A percentile compares a stretch with the other conserved stretches of the same genome.
These are phyloP conservation scores for Megalops atlanticus DNA, from an alignment of 2,113 vertebrate genomes.

Conservation along the genomic window DNA sequence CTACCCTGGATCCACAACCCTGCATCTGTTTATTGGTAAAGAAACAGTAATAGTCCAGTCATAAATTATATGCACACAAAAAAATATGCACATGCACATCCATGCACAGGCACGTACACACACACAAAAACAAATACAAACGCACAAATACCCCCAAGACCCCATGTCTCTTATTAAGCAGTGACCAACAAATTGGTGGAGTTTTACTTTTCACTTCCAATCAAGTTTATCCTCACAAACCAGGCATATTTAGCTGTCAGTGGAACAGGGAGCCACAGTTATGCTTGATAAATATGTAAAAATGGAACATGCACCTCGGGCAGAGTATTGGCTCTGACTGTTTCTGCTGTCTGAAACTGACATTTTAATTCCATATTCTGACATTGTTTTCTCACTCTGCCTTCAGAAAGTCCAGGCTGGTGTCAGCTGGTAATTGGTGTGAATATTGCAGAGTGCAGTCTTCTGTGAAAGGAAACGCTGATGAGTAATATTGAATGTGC, in stretches of 20 bases:
- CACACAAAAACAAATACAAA: not conserved
- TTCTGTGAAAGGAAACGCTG: not conserved
- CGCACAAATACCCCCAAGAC: not conserved
- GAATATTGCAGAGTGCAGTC: not conserved
- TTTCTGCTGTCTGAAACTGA: conserved; percentile 39
- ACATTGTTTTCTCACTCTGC: conserved; percentile 15
- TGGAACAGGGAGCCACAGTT: not conserved
- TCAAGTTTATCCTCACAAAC: conserved; percentile 5
- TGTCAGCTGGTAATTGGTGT: not conserved
- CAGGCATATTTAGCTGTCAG: conserved; percentile 44
- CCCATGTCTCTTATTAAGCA: not conserved
- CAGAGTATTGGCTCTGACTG: conserved; percentile 26
- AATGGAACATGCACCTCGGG: not conserved
- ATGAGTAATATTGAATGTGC: not conserved
- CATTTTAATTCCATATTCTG: conserved; percentile 34
- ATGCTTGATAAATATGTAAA: conserved; percentile 47
- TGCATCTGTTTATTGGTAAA: too few relatives aligned
- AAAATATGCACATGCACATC: not conserved
- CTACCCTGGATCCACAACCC: too few relatives aligned
- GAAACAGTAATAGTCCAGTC: too few relatives aligned
- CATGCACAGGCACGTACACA: not conserved
- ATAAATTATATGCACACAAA: not conserved
- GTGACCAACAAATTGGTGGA: not conserved
- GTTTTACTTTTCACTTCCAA: not conserved
- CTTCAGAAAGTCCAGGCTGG: not conserved